These are phyloP conservation scores for Tridacna crocea DNA, from an alignment of 2,888 invertebrate genomes.

Conservation along the genomic window DNA sequence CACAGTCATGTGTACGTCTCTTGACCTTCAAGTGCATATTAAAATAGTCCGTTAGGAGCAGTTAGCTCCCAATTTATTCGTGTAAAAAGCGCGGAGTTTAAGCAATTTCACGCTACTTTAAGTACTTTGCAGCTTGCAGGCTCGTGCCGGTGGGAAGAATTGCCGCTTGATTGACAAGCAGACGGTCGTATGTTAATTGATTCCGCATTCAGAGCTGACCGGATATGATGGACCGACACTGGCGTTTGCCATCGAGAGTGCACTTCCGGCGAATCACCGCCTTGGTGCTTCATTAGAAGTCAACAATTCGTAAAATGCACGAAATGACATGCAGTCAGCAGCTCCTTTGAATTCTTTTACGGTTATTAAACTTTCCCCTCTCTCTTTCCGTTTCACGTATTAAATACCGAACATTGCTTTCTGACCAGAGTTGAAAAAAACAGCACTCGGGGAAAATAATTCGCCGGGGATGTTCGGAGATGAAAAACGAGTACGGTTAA, in stretches of 20 bases:
- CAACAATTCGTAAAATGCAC: conserved; percentile 14
- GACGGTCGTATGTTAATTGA: conserved; percentile 15
- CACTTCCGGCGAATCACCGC: conserved; percentile 16
- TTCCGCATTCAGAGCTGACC: conserved; percentile 23
- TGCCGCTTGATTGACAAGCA: conserved; percentile 12
- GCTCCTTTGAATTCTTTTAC: background rate
- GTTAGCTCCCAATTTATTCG: background rate
- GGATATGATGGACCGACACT: conserved; percentile 21
- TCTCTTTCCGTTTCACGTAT: background rate
- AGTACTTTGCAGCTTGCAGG: conserved; percentile 2
- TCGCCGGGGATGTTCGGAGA: background rate
- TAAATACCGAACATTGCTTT: background rate
- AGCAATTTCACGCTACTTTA: conserved; percentile 8
- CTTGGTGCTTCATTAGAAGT: conserved; percentile 16
- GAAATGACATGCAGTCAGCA: conserved; percentile 12
- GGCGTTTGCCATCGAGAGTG: conserved; percentile 9
- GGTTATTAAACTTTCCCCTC: conserved; percentile 8
- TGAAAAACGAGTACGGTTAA: conserved; percentile 15
- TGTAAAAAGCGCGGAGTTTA: background rate
- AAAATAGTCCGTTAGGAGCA: too few relatives aligned
- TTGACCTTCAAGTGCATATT: too few relatives aligned
- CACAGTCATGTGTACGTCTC: too few relatives aligned
- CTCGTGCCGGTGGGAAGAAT: conserved; percentile 13
- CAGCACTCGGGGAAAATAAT: background rate
- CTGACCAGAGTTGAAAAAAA: background rate